phyloP scores from a whole-genome alignment of 2,113 vertebrate species.

The Bombycilla garrulus region DNA sequence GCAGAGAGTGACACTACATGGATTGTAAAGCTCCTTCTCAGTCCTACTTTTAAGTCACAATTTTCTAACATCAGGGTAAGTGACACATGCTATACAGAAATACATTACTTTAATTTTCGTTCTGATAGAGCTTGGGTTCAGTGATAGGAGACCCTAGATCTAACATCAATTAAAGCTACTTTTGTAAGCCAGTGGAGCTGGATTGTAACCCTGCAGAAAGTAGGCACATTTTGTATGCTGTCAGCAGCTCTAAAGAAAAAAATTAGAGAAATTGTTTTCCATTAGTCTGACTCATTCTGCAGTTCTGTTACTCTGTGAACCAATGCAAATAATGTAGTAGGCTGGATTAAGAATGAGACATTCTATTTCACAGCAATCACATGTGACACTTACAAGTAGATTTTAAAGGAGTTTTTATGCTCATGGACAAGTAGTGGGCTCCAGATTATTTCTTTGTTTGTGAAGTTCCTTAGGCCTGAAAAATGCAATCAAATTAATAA shows the following conservation, averaged over 20 bases:
- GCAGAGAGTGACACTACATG: neutral
- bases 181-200: neutral
- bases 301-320: neutral
- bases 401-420: neutral
- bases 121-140: neutral
- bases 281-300: neutral
- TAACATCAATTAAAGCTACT: neutral
- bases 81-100: neutral
- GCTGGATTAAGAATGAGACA: neutral
- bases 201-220: constrained; percentile 33
- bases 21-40: neutral
- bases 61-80: neutral
- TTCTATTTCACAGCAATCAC: neutral
- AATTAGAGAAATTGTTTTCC: neutral
- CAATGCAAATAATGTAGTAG: neutral
- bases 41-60: neutral
- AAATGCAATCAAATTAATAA: neutral
- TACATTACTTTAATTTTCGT: neutral
- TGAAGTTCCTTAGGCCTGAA: neutral
- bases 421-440: neutral
- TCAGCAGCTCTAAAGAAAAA: neutral
- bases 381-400: neutral
- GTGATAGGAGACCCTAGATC: neutral
- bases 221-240: neutral
- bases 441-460: neutral